Evolutionary conservation across 1,140 invertebrate genomes (phyloP), one percentile per base, ranked within the genome.

Genomic region (Bombus fervidus): DNA sequence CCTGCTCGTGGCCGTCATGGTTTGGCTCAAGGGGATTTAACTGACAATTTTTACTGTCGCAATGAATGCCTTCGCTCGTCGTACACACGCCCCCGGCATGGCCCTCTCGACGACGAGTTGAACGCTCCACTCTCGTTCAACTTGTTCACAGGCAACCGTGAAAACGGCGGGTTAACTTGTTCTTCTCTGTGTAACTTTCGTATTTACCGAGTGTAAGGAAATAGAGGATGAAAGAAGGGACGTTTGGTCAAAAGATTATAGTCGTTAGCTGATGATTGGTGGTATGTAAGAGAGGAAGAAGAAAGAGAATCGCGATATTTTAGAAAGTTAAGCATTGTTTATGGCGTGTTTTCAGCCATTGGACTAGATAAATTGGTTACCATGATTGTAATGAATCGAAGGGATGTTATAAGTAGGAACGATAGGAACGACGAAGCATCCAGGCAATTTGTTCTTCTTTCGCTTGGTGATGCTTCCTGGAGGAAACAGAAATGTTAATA

Each of bases 1-100:
- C n/a, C 31, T 3, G 34, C 37, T 81, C 57, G 15, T 62, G 84
- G 41, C n/a, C 34, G 34, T 86, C n/a, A 37, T 31, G 64, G 72
- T 9, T 15, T n/a, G 69, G 12, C 69, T 62, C 57, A 15, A 77
- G 43, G 18, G 25, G 62, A 9, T 43, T 75, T n/a, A 53, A 25
- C 81, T 47, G 41, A 77, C 73, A 76, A 77, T 77, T 77, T 77
- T 53, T 77, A 77, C 28, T 22, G 64, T 53, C 68, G 18, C 79
- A 53, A 57, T 59, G 37, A 62, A 73, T 62, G 47, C 28, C 18
- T 1, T 15, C 28, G 10, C 34, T 4, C 41, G 25, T 53, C 25
- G 25, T n/a, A 25, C 13, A n/a, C 22, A 39, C 39, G 25, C 41
- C 72, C 31, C 28, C 41, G 10, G 25, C 43, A 1, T 53, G n/a